A percentile compares a stretch with the other conserved stretches of the same genome.
phyloP scores from a whole-genome alignment of 2,888 invertebrate species.

The Candidula unifasciata region DNA sequence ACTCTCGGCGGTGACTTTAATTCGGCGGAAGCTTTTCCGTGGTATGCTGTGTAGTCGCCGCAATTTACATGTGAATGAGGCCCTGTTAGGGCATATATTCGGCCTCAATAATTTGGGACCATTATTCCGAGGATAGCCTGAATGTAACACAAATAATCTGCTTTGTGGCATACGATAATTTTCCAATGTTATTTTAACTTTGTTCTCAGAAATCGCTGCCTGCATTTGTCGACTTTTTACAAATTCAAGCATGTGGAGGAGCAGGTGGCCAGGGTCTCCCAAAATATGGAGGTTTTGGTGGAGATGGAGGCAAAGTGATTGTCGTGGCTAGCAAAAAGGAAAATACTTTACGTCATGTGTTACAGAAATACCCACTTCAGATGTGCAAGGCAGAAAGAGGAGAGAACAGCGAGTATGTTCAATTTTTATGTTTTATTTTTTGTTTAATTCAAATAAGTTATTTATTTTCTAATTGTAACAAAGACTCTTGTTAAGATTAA shows the following conservation, averaged over 20 bases:
- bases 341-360: slow-evolving; percentile 74
- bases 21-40: too few relatives aligned
- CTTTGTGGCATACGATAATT: too few relatives aligned
- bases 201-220: slow-evolving; percentile 33
- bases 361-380: slow-evolving; percentile 80
- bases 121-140: too few relatives aligned
- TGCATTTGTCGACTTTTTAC: slow-evolving; percentile 87
- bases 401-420: slow-evolving; percentile 83
- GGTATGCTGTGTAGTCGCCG: too few relatives aligned
- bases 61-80: too few relatives aligned
- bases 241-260: slow-evolving; percentile 89
- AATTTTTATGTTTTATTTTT: neutral
- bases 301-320: slow-evolving; percentile 92
- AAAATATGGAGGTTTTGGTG: slow-evolving; percentile 91
- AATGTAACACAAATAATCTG: neutral
- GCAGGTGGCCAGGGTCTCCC: slow-evolving; percentile 88
- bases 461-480: too few relatives aligned
- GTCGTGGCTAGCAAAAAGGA: slow-evolving; percentile 78
- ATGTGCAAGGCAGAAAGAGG: slow-evolving; percentile 85
- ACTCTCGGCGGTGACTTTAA: too few relatives aligned
- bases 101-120: too few relatives aligned
- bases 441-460: too few relatives aligned
- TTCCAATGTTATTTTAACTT: neutral
- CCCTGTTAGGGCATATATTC: too few relatives aligned
- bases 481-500: too few relatives aligned